Conservation (phyloP, 2,113 vertebrate genomes). For the Paralichthys olivaceus region DNA sequence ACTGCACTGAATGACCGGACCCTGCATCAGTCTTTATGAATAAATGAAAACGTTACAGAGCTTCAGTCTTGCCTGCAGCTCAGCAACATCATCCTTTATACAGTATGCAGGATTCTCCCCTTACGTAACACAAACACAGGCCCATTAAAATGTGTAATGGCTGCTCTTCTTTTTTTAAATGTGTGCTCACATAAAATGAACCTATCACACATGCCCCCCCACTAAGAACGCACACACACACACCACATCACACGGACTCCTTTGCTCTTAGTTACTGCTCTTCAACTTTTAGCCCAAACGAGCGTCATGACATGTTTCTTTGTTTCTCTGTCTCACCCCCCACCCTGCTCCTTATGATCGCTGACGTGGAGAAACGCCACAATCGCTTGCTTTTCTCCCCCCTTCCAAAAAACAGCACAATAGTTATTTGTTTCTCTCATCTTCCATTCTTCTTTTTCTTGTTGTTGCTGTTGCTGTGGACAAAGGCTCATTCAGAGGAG, state of each 20-base stretch:
- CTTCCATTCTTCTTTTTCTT: constrained; percentile 16
- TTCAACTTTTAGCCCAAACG: constrained; percentile 44
- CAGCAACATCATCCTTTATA: background rate
- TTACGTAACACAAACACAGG: constrained; percentile 1
- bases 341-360: constrained; percentile 30
- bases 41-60: constrained; percentile 32
- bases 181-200: constrained; percentile 25
- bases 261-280: constrained; percentile 19
- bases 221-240: constrained; percentile 24
- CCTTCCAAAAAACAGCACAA: constrained; percentile 44
- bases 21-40: constrained; percentile 33
- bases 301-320: constrained; percentile 56
- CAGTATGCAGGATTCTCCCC: background rate
- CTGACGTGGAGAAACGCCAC: constrained; percentile 53
- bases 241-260: constrained; percentile 60
- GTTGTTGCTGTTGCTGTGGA: constrained; percentile 33
- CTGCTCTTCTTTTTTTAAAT: constrained; percentile 4
- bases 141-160: background rate
- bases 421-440: constrained; percentile 62
- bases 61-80: background rate
- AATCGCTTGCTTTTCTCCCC: constrained; percentile 42
- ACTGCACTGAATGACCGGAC: constrained; percentile 18
- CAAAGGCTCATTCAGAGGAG: constrained; percentile 52
- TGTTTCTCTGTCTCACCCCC: constrained; percentile 44
- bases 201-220: constrained; percentile 28